phyloP scores from a whole-genome alignment of 1,140 invertebrate species.

The Holotrichia oblita region DNA sequence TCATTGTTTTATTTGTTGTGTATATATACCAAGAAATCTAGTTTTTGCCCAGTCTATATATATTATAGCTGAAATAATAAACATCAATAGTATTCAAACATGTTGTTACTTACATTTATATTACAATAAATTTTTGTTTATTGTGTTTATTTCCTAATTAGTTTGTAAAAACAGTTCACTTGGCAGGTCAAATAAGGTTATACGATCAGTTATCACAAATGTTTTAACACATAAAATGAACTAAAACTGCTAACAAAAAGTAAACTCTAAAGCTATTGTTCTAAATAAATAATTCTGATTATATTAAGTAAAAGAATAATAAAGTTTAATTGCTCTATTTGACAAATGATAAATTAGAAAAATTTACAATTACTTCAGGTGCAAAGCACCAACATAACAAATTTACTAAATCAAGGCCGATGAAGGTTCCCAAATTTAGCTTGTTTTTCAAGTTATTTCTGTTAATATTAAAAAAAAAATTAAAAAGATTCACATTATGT shows the following conservation, averaged over 20 bases:
- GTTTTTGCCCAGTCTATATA: neutral
- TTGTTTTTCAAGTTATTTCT: no score
- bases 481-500: no score
- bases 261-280: neutral
- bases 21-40: neutral
- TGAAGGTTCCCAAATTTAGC: no score
- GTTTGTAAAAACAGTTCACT: slow-evolving; percentile 36
- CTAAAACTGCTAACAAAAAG: neutral
- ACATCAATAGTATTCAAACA: neutral
- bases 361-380: slow-evolving; percentile 33
- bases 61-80: slow-evolving; percentile 18
- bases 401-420: neutral
- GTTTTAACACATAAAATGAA: slow-evolving; percentile 22
- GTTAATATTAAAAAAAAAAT: no score
- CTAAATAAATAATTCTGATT: slow-evolving; percentile 30
- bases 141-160: slow-evolving; percentile 25
- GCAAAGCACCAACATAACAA: slow-evolving; percentile 10
- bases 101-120: neutral
- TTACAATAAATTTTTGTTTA: neutral
- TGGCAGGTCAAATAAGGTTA: slow-evolving; percentile 38
- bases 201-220: slow-evolving; percentile 21
- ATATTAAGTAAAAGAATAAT: slow-evolving; percentile 17
- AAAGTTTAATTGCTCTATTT: slow-evolving; percentile 36
- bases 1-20: slow-evolving; percentile 20
- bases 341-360: slow-evolving; percentile 40